Evolutionary conservation across 2,113 vertebrate genomes (phyloP), one percentile per base, ranked within the genome.

Genomic region (Vireo altiloquus): DNA sequence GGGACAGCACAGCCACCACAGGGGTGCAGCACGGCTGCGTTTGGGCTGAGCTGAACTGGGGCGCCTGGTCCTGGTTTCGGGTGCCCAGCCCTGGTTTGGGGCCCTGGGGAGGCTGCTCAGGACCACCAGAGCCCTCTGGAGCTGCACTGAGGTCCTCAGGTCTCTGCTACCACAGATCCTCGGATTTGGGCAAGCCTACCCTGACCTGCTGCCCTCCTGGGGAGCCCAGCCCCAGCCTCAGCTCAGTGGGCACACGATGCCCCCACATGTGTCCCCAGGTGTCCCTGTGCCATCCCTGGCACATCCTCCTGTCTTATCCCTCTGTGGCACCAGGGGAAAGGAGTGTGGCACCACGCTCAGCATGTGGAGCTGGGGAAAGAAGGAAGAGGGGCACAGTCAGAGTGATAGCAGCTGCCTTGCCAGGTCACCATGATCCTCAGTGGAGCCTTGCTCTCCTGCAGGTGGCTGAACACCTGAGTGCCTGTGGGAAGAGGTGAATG

Each of bases 171-270:
- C 17, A 9, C 16, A 22, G 28, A 57, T 6, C 12, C 5, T 15
- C 2, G 11, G 1, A 1, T n/a, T 3, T 57, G 39, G 54, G 14
- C 7, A 44, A 33, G 30, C 21, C 25, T 20, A 11, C 21, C 17
- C 53, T 9, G 10, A 12, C 9, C 52, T 5, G 1, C 5, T 1
- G 0, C 40, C 10, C 11, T 22, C 14, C 15, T 30, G 35, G 5
- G 5, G 8, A 63, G 4, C 11, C 35, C 3, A 0, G 15, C 8
- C 46, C 8, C 66, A 49, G 50, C 4, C 31, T 8, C 2, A 2
- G 20, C 57, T 69, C 10, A 10, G 18, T 30, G 35, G 5, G 28
- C 4, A 18, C 15, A 28, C 7, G 0, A 0, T 75, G 37, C 25
- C 49, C 52, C 42, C 42, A 35, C 31, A 4, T 1, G 5, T 28